Evolutionary conservation across 2,113 vertebrate genomes (phyloP), one percentile per base, ranked within the genome.

Genomic region (Petaurus breviceps): DNA sequence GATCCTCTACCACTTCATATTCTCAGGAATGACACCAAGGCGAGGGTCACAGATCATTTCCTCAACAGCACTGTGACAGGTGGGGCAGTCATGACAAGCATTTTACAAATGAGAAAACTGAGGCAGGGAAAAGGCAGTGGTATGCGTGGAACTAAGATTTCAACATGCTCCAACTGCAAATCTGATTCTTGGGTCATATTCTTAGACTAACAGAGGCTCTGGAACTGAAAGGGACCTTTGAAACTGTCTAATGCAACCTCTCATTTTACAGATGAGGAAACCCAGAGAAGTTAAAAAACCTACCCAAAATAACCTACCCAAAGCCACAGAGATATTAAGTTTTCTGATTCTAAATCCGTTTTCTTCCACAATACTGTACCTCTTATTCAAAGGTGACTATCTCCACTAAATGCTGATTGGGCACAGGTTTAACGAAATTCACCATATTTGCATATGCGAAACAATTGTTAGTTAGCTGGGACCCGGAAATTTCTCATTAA

Each of bases 41-140:
- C 6, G 57, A 91, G 37, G 52, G 16, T 22, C 51, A 28, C 2
- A 84, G 51, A 14, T 98, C 97, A 98, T 55, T 98, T 98, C 98
- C 98, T 98, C 14, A 10, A 61, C 57, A 37, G 23, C 28, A 77
- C 31, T 77, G 14, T n/a, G 14, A 77, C 3, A 77, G 14, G 16
- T 77, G 37, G 19, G 37, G 68, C 37, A 77, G 37, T n/a, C 16
- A 77, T 43, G 19, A n/a, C 22, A 77, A 7, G 37, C 37, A n/a
- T 43, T 43, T 77, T 37, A 19, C 61, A n/a, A 68, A 37, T 68
- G 61, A 68, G 31, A 68, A 68, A n/a, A 68, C 12, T 77, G 37
- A 77, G n/a, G 37, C 68, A 43, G 16, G 31, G 14, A 43, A 77
- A 77, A 77, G 37, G n/a, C 37, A n/a, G n/a, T 54, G 24, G 53